Conservation (phyloP, 1,140 invertebrate genomes). For the Ceratoteleas bidentatus region DNA sequence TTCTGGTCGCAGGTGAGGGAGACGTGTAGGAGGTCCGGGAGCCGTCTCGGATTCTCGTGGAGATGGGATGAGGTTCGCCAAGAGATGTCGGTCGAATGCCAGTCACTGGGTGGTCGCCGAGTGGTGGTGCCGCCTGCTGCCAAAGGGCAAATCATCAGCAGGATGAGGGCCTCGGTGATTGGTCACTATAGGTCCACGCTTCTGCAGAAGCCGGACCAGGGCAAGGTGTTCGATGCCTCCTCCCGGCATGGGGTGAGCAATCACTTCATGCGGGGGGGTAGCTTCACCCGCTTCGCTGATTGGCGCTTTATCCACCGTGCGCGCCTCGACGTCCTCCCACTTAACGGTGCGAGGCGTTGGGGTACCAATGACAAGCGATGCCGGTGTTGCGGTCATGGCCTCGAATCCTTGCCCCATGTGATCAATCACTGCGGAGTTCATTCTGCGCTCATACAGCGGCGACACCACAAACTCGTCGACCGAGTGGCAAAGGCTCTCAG, state of each 20-base stretch:
- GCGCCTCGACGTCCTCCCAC: conserved; percentile 69
- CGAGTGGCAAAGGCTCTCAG: conserved; percentile 25
- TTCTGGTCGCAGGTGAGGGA: conserved; percentile 57
- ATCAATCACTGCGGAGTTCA: conserved; percentile 66
- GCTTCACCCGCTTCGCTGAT: conserved; percentile 70
- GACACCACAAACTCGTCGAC: conserved; percentile 48
- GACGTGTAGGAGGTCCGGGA: conserved; percentile 19
- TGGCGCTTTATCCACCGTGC: conserved; percentile 77
- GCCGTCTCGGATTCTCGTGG: conserved; percentile 36
- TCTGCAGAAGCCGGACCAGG: conserved; percentile 53
- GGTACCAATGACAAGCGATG: conserved; percentile 58
- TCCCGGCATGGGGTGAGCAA: conserved; percentile 16
- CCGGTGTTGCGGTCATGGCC: conserved; percentile 53
- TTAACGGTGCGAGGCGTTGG: conserved; percentile 65
- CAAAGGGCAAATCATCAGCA: conserved; percentile 9
- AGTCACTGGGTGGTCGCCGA: background rate
- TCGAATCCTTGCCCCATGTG: conserved; percentile 71
- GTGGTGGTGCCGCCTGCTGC: conserved; percentile 29
- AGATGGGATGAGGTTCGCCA: conserved; percentile 7
- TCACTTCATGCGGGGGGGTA: conserved; percentile 67
- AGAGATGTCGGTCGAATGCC: conserved; percentile 21
- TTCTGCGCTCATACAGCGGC: conserved; percentile 9
- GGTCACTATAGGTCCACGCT: conserved; percentile 17
- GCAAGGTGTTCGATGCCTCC: conserved; percentile 53
- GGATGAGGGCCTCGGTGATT: conserved; percentile 25